Evolutionary conservation across 2,113 vertebrate species (phyloP).

Genomic region (Dasypus novemcinctus): DNA sequence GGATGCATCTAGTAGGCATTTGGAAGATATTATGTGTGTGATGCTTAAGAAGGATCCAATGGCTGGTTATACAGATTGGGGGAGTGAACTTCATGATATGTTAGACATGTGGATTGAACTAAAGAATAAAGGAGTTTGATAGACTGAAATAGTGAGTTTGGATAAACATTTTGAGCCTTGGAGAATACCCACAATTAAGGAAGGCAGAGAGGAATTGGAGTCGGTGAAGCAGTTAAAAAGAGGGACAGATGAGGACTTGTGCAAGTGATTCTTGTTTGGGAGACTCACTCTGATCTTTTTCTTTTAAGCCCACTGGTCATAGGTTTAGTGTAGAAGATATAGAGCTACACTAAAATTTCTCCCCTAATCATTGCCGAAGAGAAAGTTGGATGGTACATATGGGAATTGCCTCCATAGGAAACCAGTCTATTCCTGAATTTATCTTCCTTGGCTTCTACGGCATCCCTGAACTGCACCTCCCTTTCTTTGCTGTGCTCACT

Average conservation of each 20-base stretch:
- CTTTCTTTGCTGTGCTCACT: conserved; percentile 34
- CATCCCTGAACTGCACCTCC: background rate
- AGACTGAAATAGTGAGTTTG: background rate
- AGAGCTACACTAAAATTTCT: background rate
- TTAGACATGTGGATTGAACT: background rate
- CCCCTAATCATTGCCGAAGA: background rate
- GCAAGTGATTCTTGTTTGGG: background rate
- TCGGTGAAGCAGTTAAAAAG: background rate
- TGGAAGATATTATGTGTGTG: background rate
- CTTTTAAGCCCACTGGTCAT: background rate
- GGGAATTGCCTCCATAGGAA: background rate
- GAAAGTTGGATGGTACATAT: background rate
- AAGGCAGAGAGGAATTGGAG: background rate
- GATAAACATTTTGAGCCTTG: no score
- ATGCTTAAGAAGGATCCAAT: background rate
- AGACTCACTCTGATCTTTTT: background rate
- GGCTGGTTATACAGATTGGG: background rate
- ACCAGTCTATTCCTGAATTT: conserved; percentile 42
- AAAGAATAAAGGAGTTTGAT: background rate
- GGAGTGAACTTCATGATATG: background rate
- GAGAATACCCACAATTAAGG: background rate
- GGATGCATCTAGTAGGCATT: background rate
- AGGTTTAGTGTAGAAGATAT: background rate
- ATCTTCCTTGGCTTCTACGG: conserved; percentile 65
- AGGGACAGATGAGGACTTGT: background rate